Conservation (phyloP, 2,888 invertebrate species). For the Nyleta sp. region DNA sequence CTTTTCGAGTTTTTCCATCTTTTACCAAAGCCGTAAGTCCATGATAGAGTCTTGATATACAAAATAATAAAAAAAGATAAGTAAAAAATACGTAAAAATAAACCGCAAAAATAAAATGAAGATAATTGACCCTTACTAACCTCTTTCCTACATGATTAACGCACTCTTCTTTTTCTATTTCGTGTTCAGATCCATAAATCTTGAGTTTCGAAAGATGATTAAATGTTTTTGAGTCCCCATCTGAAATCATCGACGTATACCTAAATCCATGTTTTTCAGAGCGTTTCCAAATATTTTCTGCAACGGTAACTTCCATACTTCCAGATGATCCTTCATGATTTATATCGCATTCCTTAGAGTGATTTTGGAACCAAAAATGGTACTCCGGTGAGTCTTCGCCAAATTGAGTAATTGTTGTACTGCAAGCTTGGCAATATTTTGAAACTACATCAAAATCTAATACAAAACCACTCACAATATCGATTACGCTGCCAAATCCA, state of each 20-base stretch:
- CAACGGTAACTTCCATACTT: constrained; percentile 58
- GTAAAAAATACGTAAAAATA: constrained; percentile 1
- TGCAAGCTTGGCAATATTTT: constrained; percentile 64
- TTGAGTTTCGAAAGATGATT: constrained; percentile 43
- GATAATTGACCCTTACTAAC: constrained; percentile 2
- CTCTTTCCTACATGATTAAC: constrained; percentile 59
- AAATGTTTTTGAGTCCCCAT: constrained; percentile 54
- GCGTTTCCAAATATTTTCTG: constrained; percentile 55
- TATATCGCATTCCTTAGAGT: constrained; percentile 30
- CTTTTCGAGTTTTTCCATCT: constrained; percentile 6
- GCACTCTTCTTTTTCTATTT: constrained; percentile 57
- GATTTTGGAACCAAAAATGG: constrained; percentile 57
- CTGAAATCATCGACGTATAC: constrained; percentile 54
- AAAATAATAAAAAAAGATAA: constrained; percentile 2
- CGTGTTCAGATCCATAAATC: constrained; percentile 40
- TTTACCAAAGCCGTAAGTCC: constrained; percentile 7
- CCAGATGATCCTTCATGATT: constrained; percentile 33
- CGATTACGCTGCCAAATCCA: constrained; percentile 62
- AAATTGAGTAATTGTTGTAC: constrained; percentile 28
- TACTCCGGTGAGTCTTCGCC: constrained; percentile 52
- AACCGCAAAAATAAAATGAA: constrained; percentile 4
- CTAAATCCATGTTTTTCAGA: constrained; percentile 44
- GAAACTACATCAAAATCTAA: constrained; percentile 58
- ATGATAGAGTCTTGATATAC: constrained; percentile 10
- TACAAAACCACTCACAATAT: constrained; percentile 54